Evolutionary conservation across 2,797 vertebrate genomes (phyloP), one percentile per base, ranked within the genome.

Genomic region (Potorous gilbertii): DNA sequence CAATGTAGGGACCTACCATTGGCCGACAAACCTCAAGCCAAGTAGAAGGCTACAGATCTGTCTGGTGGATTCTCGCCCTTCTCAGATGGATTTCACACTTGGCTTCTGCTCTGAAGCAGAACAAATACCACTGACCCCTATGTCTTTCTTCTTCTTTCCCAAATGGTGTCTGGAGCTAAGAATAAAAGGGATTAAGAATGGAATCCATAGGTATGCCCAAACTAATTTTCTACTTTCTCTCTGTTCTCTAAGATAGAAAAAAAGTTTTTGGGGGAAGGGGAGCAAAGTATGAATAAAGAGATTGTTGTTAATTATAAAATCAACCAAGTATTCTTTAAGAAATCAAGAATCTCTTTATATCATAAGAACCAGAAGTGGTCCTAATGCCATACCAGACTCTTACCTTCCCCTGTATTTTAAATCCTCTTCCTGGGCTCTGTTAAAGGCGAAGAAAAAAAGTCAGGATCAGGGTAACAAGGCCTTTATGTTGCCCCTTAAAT

Each of bases 281-380:
- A 3, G 40, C 40, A 40, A 18, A 87, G 40, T 87, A 46, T 27
- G 46, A 87, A 50, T 46, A 27, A 27, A 46, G 24, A 87, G 24
- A 52, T 56, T 59, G 46, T 54, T 90, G 55, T 74, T 55, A 97
- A 95, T 59, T 92, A 91, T 54, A n/a, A 96, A 97, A 91, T 96
- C 40, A 55, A 94, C 89, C 56, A n/a, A 90, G 34, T 54, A 8
- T 92, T 94, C 2, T n/a, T 94, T 95, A 3, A 40, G 90, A 16
- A 62, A 9, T 57, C 56, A 59, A 87, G 74, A 87, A 87, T 87
- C 74, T 87, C 74, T 10, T 40, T 40, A 40, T 50, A 87, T 87
- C 74, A 87, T 24, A 46, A 87, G 21, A 87, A 87, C 21, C 5
- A 87, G 9, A 40, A 46, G 10, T 87, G 74, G 40, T 27, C 8